phyloP scores from a whole-genome alignment of 1,140 invertebrate species.

The Drosophila serrata region DNA sequence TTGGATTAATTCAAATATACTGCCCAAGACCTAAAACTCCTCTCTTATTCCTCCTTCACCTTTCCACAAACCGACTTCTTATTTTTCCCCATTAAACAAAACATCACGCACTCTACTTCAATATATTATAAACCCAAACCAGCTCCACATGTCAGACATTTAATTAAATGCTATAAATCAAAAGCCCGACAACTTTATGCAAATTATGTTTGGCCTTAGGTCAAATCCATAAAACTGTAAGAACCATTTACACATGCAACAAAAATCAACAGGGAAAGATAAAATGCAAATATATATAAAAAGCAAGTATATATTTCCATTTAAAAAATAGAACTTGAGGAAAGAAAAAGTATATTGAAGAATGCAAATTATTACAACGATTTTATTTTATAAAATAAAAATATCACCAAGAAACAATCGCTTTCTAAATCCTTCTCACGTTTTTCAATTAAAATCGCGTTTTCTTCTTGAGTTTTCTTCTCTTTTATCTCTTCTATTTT shows the following conservation, averaged over 20 bases:
- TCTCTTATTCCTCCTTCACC: too few species aligned
- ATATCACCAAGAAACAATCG: background rate
- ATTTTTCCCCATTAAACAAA: background rate
- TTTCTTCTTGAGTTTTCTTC: constrained; percentile 18
- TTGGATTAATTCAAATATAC: background rate
- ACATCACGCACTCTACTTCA: too few species aligned
- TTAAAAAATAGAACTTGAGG: background rate
- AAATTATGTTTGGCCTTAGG: constrained; percentile 51
- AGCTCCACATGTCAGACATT: constrained; percentile 44
- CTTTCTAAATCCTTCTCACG: constrained; percentile 50
- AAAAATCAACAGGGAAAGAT: constrained; percentile 16
- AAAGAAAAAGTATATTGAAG: background rate
- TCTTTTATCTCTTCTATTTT: constrained; percentile 1
- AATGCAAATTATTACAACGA: background rate
- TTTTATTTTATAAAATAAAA: background rate
- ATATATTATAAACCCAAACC: too few species aligned
- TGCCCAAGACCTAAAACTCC: background rate
- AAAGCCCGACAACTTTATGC: constrained; percentile 63
- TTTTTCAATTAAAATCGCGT: constrained; percentile 80
- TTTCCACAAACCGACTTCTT: too few species aligned
- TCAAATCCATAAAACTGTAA: constrained; percentile 30
- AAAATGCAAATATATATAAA: constrained; percentile 1
- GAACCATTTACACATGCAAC: constrained; percentile 6
- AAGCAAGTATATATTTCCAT: background rate
- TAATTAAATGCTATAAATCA: constrained; percentile 79